Evolutionary conservation across 1,140 invertebrate genomes (phyloP).

Genomic region (Cotesia typhae): DNA sequence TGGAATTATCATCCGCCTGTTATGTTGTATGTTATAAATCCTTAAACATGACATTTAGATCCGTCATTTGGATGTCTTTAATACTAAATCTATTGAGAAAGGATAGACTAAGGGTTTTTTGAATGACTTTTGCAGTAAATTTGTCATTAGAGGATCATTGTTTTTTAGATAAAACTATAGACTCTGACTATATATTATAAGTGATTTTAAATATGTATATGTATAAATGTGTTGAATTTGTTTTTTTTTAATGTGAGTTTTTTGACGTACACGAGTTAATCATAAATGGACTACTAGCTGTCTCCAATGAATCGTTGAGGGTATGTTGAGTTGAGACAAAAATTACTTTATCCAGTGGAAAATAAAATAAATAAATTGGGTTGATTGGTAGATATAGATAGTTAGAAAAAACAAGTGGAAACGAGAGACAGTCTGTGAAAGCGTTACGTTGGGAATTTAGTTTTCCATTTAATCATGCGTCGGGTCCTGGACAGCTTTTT

Average conservation of each 20-base stretch:
- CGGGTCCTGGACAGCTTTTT: constrained; percentile 37
- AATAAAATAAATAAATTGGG: background rate
- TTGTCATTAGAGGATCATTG: background rate
- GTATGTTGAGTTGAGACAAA: background rate
- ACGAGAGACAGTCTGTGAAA: background rate
- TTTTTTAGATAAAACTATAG: too few relatives aligned
- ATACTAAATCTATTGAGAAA: too few relatives aligned
- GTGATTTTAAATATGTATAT: background rate
- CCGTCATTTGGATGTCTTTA: too few relatives aligned
- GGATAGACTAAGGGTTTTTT: too few relatives aligned
- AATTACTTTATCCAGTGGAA: background rate
- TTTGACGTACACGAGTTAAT: background rate
- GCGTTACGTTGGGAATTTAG: constrained; percentile 56
- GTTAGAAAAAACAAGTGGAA: background rate
- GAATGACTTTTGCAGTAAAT: too few relatives aligned
- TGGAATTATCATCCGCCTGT: background rate
- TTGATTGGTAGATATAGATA: too few relatives aligned
- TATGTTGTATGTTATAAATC: too few relatives aligned
- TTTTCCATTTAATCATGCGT: constrained; percentile 62
- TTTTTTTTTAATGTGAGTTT: background rate
- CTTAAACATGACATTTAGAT: too few relatives aligned
- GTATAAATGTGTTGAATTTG: background rate
- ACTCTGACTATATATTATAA: background rate
- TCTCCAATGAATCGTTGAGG: constrained; percentile 2
- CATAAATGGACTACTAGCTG: background rate